A percentile compares a stretch with the other conserved stretches of the same genome.
phyloP scores from a whole-genome alignment of 1,140 invertebrate genomes.

The Bradysia coprophila region DNA sequence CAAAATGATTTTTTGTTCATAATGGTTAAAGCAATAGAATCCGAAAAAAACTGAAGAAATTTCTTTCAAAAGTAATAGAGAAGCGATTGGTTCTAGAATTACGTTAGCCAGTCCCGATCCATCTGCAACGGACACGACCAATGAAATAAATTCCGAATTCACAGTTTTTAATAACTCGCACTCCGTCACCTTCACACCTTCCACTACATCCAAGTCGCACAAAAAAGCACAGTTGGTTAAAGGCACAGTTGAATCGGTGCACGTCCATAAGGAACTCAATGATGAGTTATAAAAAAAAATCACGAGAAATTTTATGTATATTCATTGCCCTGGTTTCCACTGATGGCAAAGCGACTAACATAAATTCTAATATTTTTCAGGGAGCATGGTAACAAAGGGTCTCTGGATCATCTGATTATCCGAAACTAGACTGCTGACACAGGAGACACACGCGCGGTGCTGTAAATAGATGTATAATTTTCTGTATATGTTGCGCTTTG shows the following conservation, averaged over 20 bases:
- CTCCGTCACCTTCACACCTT: slow-evolving; percentile 22
- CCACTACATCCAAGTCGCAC: slow-evolving; percentile 10
- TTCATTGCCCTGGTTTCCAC: no score
- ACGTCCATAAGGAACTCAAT: neutral
- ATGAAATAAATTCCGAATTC: slow-evolving; percentile 8
- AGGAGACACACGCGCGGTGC: no score
- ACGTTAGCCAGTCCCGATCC: slow-evolving; percentile 27
- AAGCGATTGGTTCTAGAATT: slow-evolving; percentile 20
- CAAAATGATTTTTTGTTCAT: neutral
- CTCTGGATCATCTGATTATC: no score
- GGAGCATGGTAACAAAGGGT: no score
- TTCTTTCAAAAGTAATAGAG: slow-evolving; percentile 9
- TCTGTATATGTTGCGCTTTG: no score
- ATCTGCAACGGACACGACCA: slow-evolving; percentile 11
- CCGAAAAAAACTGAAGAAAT: neutral
- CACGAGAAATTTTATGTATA: no score
- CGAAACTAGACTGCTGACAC: no score
- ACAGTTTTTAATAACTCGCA: slow-evolving; percentile 19
- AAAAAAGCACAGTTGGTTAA: neutral
- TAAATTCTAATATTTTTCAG: no score
- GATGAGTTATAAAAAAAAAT: no score
- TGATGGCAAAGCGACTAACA: no score
- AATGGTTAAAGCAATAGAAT: neutral
- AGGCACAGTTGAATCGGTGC: neutral
- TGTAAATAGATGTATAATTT: no score